Conservation (phyloP, 23 tunicate species). For the Trididemnum miniatum region DNA sequence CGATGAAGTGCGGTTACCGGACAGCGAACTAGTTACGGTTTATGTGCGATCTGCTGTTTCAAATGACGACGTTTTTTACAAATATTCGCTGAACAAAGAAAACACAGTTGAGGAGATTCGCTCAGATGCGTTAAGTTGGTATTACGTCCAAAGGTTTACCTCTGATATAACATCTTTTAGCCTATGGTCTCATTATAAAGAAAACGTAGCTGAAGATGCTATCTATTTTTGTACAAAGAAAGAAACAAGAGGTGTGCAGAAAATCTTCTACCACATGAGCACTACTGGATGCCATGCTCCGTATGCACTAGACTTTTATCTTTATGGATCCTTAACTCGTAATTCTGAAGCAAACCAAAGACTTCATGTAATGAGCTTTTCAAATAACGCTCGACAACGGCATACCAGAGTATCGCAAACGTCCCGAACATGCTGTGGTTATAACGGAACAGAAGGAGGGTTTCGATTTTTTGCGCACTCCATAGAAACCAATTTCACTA, state of each 20-base stretch:
- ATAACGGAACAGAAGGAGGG: background rate
- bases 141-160: background rate
- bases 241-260: background rate
- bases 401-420: background rate
- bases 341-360: background rate
- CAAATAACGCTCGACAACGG: background rate
- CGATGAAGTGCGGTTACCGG: background rate
- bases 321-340: slow-evolving; percentile 24
- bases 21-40: slow-evolving; percentile 1
- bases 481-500: background rate
- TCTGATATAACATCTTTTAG: slow-evolving; percentile 47
- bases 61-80: background rate
- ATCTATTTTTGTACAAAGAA: slow-evolving; percentile 43
- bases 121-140: slow-evolving; percentile 37
- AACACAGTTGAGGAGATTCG: slow-evolving; percentile 11
- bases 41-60: slow-evolving; percentile 8
- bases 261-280: slow-evolving; percentile 33
- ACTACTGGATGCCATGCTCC: slow-evolving; percentile 29
- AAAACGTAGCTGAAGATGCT: slow-evolving; percentile 33
- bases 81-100: slow-evolving; percentile 21
- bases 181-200: slow-evolving; percentile 43
- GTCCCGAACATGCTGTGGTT: background rate
- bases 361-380: background rate
- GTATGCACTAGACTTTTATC: slow-evolving; percentile 41
- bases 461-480: slow-evolving; percentile 2